Conservation (phyloP, 2,113 vertebrate genomes). For the Isichthys henryi region DNA sequence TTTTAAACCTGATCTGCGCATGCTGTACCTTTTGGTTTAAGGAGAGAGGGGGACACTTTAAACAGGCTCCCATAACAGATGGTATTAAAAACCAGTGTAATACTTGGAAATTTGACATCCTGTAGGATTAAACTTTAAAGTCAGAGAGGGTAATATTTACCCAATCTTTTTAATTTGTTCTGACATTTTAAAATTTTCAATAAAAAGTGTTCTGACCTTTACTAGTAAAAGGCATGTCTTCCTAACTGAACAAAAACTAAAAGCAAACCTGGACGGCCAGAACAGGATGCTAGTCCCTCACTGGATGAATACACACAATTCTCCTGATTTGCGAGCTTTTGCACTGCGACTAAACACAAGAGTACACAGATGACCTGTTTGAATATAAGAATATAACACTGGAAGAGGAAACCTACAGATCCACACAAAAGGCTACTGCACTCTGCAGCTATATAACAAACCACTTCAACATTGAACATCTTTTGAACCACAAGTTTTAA, state of each 20-base stretch:
- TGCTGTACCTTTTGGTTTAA: neutral
- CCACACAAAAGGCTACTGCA: neutral
- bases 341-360: too few species aligned
- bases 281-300: too few species aligned
- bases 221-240: too few species aligned
- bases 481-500: neutral
- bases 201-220: too few species aligned
- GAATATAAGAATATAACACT: neutral
- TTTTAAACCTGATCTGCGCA: neutral
- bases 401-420: neutral
- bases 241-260: too few species aligned
- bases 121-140: neutral
- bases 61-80: neutral
- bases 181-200: neutral
- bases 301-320: too few species aligned
- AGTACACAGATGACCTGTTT: neutral
- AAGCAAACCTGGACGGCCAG: too few species aligned
- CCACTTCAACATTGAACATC: neutral
- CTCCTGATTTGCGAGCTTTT: too few species aligned
- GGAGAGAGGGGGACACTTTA: neutral
- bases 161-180: neutral
- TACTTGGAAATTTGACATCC: neutral
- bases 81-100: neutral
- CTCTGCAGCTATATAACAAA: neutral
- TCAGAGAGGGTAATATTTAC: neutral